Evolutionary conservation across 1,140 invertebrate species (phyloP).

Genomic region (Protaetia brevitarsis): DNA sequence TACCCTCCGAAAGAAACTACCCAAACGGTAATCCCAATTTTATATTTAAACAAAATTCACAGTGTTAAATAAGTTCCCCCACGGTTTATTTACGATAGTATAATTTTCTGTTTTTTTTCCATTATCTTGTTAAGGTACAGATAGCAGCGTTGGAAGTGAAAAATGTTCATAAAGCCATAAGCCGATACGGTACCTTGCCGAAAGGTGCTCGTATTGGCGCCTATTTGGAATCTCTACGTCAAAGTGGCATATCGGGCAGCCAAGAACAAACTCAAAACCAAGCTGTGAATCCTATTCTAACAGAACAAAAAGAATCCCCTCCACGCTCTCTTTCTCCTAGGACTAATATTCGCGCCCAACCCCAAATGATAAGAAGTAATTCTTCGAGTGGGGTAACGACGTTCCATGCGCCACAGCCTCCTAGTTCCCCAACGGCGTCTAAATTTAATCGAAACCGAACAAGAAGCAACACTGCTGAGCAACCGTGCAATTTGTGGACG

Average conservation of each 20-base stretch:
- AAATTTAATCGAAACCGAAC: conserved; percentile 52
- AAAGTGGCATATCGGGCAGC: conserved; percentile 63
- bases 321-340: conserved; percentile 53
- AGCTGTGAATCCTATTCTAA: conserved; percentile 43
- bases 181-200: conserved; percentile 93
- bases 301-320: conserved; percentile 31
- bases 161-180: conserved; percentile 94
- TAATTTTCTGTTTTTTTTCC: background rate
- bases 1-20: conserved; percentile 52
- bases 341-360: conserved; percentile 61
- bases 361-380: conserved; percentile 81
- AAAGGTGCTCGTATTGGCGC: conserved; percentile 94
- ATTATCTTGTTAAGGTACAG: conserved; percentile 45
- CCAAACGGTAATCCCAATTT: conserved; percentile 12
- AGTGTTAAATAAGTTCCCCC: too few relatives aligned
- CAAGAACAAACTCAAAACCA: conserved; percentile 54
- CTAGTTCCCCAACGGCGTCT: conserved; percentile 56
- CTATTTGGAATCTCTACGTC: conserved; percentile 87
- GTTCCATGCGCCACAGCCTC: conserved; percentile 58
- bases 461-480: conserved; percentile 43
- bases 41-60: too few relatives aligned
- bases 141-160: conserved; percentile 92
- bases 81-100: background rate
- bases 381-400: conserved; percentile 75
- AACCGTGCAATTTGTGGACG: conserved; percentile 50